phyloP scores from a whole-genome alignment of 2,888 invertebrate species.

The Alloplasta piceator region DNA sequence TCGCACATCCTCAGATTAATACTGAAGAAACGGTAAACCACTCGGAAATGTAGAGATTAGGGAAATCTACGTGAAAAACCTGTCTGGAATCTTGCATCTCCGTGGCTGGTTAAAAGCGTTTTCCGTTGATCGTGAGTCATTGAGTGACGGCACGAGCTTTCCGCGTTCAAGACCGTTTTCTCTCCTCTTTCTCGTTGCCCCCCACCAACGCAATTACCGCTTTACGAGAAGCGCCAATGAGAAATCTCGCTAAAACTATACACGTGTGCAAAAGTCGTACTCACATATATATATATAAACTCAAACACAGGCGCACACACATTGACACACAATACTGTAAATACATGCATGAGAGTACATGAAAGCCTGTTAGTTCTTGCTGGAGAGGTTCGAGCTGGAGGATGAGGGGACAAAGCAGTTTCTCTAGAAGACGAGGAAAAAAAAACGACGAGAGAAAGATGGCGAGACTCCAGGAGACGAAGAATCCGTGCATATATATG shows the following conservation, averaged over 20 bases:
- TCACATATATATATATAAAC: neutral
- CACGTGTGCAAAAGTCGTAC: conserved; percentile 1
- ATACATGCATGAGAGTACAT: conserved; percentile 45
- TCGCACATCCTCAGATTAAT: no score
- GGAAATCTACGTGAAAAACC: no score
- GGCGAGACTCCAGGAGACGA: conserved; percentile 41
- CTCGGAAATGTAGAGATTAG: no score
- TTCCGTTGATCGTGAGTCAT: conserved; percentile 56
- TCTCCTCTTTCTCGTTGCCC: conserved; percentile 22
- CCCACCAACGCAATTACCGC: conserved; percentile 1
- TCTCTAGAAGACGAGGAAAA: conserved; percentile 37
- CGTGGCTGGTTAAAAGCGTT: conserved; percentile 24
- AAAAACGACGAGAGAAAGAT: conserved; percentile 25
- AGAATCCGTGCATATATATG: conserved; percentile 17
- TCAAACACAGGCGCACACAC: conserved; percentile 19
- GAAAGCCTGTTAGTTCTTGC: conserved; percentile 58
- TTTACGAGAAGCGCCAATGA: conserved; percentile 46
- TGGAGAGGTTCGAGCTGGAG: conserved; percentile 49
- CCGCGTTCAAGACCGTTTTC: conserved; percentile 47
- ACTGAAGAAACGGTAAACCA: no score
- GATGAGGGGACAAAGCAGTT: conserved; percentile 54
- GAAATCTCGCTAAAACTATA: conserved; percentile 45
- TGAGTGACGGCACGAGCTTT: conserved; percentile 60
- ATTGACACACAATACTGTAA: conserved; percentile 18
- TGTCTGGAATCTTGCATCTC: neutral